Conservation (phyloP, 1,140 invertebrate genomes). For the Arion vulgaris region DNA sequence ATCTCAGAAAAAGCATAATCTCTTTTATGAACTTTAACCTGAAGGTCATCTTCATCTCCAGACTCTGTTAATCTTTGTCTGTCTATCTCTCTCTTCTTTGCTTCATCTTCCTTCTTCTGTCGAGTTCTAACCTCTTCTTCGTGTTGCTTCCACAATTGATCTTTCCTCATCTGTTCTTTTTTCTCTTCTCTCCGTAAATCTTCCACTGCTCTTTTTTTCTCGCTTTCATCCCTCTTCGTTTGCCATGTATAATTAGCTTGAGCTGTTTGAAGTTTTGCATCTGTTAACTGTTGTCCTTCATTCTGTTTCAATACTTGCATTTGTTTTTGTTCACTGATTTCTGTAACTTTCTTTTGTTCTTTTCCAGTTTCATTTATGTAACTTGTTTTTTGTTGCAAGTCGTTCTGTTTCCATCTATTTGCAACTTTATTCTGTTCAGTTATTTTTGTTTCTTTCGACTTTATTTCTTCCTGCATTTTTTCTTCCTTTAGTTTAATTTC, state of each 20-base stretch:
- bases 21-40: conserved; percentile 34
- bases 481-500: conserved; percentile 10
- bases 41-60: not conserved
- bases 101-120: not conserved
- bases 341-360: not conserved
- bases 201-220: not conserved
- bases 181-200: conserved; percentile 3
- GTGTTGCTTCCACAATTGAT: conserved; percentile 22
- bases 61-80: not conserved
- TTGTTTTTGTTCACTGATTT: not conserved
- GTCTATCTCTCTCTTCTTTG: not conserved
- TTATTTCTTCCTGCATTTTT: not conserved
- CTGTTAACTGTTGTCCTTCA: not conserved
- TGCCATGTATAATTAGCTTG: not conserved
- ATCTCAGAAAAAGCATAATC: conserved; percentile 29
- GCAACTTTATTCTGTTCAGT: not conserved
- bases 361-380: not conserved
- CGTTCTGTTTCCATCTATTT: not conserved
- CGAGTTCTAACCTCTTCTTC: conserved; percentile 9
- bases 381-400: not conserved
- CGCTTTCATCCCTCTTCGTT: not conserved
- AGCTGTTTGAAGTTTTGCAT: not conserved
- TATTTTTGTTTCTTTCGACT: not conserved
- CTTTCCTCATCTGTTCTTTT: conserved; percentile 31
- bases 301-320: not conserved